Evolutionary conservation across 2,888 invertebrate species (phyloP), one percentile per base, ranked within the genome.

Genomic region (Lasioglossum marginatum): DNA sequence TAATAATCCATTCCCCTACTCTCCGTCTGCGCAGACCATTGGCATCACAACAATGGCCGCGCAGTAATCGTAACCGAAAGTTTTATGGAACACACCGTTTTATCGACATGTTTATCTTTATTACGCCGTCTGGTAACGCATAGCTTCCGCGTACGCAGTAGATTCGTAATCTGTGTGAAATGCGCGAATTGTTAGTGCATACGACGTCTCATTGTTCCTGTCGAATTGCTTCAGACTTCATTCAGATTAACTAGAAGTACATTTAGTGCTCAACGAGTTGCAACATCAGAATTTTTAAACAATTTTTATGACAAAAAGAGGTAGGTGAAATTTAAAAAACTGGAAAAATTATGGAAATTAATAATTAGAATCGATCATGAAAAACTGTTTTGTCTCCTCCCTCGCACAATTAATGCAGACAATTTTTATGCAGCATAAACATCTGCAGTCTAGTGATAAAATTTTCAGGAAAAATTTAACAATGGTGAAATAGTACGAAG

Each of bases 31-130:
- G 27, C 14, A 5, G 14, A 27, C 60, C 12, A 14, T 60, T 60
- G 60, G 14, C 60, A 5, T 27, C 60, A 14, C 60, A 60, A 60
- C 60, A 27, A 60, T 60, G 14, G 60, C 60, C 14, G 14, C 8
- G 60, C 60, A 27, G 60, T 60, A 60, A 60, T 60, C 60, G 27
- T 60, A 60, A 60, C 60, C 60, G 60, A 60, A 60, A 60, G 27
- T 60, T 60, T 60, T 60, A 60, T 27, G 60, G 14, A 14, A 27
- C 60, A 60, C 27, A 5, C 27, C 14, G 27, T 27, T 27, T 2
- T 14, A 60, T 27, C 60, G 60, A 60, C 60, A 14, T 27, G 60
- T 60, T 27, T 60, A 60, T 60, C 27, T 27, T 60, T 60, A 60
- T 60, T 60, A 60, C 60, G 27, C 60, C 27, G 27, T 27, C 60